Evolutionary conservation across 2,797 vertebrate genomes (phyloP), one percentile per base, ranked within the genome.

Genomic region (Notolepis coatsorum): DNA sequence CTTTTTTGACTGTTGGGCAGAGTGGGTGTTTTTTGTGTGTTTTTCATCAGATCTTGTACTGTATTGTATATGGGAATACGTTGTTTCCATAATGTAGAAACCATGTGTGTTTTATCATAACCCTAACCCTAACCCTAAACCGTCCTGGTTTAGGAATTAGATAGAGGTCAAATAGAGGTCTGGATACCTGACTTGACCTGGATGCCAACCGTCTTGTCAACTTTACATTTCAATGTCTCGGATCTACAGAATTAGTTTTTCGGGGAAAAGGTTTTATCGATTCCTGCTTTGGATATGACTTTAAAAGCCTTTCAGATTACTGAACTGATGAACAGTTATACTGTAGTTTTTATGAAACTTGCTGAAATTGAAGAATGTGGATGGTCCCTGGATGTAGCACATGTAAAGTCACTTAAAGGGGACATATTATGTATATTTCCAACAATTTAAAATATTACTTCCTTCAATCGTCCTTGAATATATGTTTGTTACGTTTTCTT

Each of bases 141-240:
- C 17, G 13, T 46, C 7, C 35, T 12, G 2, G n/a, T n/a, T 41
- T 38, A 54, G 23, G 20, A 23, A 56, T 27, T 24, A 50, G 45
- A 53, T 57, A 48, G 58, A 41, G 35, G 64, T 65, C 60, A 64
- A 24, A 31, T 23, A 53, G 48, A 63, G 53, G 52, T 71, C 67
- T 70, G 66, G 66, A 62, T 41, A 70, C 71, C 70, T 53, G 28
- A 45, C 42, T 42, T 21, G 64, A 62, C 62, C 60, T 65, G 51
- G 33, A 38, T 30, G 25, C 30, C 21, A 50, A 54, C 15, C 42
- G 48, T 64, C 28, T 33, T n/a, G n/a, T n/a, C 7, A 48, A 17
- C 23, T 30, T 53, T 45, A 49, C 8, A 21, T 50, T 46, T 52
- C 5, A 65, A 67, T 48, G n/a, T 50, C 15, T 55, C 28, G 25